Evolutionary conservation across 2,797 vertebrate genomes (phyloP).

Genomic region (Numenius phaeopus): DNA sequence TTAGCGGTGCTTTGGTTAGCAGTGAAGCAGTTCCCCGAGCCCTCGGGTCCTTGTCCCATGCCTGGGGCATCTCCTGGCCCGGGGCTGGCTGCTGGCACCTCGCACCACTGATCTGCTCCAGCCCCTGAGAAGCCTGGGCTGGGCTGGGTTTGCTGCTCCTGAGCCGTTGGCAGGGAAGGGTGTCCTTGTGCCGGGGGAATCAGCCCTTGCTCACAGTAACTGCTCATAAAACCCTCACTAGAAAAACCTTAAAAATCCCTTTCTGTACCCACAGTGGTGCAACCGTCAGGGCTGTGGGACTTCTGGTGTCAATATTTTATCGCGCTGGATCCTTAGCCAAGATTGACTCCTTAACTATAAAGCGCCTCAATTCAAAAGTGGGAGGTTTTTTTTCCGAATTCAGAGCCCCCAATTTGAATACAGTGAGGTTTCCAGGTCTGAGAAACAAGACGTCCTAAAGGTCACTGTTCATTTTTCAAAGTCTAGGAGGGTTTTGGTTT

Average conservation of each 20-base stretch:
- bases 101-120: background rate
- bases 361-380: background rate
- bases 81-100: background rate
- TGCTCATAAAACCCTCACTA: background rate
- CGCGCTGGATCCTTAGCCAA: background rate
- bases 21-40: background rate
- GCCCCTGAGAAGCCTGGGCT: background rate
- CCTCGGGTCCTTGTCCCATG: rapidly evolving
- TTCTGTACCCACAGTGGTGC: background rate
- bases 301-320: background rate
- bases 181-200: background rate
- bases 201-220: background rate
- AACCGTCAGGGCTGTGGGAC: background rate
- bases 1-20: background rate
- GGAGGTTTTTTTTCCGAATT: rapidly evolving
- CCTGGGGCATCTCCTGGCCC: background rate
- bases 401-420: background rate
- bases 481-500: background rate
- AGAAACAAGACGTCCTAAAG: background rate
- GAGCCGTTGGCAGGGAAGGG: background rate
- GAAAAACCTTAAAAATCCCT: background rate
- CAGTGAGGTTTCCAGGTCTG: background rate
- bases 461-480: background rate
- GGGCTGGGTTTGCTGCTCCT: background rate
- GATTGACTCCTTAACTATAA: background rate